phyloP scores from a whole-genome alignment of 2,113 vertebrate species.

The Mesocricetus auratus region DNA sequence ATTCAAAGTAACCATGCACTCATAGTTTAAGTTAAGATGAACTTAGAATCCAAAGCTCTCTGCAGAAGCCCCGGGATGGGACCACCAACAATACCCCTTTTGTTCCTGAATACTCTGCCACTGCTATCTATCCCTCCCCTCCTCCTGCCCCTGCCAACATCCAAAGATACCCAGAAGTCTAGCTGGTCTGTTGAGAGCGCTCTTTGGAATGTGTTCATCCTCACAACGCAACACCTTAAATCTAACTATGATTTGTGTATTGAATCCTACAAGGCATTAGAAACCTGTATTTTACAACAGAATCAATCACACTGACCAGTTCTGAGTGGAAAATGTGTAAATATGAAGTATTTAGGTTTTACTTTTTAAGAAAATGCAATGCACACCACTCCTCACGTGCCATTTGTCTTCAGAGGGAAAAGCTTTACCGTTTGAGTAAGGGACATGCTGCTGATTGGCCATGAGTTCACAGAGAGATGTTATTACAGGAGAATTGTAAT shows the following conservation, averaged over 20 bases:
- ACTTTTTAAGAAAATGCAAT: neutral
- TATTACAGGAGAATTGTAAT: neutral
- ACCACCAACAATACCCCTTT: neutral
- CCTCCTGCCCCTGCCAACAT: constrained; percentile 3
- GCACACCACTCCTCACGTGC: constrained; percentile 29
- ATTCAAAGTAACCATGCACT: neutral
- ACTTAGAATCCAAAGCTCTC: neutral
- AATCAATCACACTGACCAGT: constrained; percentile 64
- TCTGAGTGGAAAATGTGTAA: constrained; percentile 81
- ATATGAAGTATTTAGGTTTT: constrained; percentile 70
- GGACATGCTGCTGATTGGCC: constrained; percentile 73
- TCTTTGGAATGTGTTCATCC: constrained; percentile 63
- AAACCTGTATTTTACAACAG: constrained; percentile 78
- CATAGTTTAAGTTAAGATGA: neutral
- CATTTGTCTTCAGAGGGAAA: neutral
- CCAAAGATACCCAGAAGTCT: constrained; percentile 36
- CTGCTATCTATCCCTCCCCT: neutral
- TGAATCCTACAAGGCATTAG: constrained; percentile 71
- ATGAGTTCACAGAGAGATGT: constrained; percentile 51
- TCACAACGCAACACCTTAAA: constrained; percentile 84
- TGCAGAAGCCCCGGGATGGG: neutral
- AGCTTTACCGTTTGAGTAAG: constrained; percentile 38
- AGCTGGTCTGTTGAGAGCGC: constrained; percentile 46
- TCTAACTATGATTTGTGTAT: constrained; percentile 74
- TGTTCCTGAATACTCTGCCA: neutral